Conservation (phyloP, 2,888 invertebrate species). For the Ischnus inquisitorius region DNA sequence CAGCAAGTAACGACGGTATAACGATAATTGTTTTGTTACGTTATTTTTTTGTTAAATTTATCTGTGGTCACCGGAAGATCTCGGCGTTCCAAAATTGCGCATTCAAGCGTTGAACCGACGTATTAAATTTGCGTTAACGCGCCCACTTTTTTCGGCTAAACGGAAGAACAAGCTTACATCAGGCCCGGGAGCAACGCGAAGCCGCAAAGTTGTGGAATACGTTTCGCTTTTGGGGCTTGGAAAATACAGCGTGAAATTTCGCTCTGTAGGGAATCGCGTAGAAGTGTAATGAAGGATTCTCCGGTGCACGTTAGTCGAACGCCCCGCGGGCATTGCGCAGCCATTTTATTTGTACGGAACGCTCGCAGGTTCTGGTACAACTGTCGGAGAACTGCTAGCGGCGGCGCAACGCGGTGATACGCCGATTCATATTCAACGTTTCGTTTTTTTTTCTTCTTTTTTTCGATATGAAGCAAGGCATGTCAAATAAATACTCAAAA, state of each 20-base stretch:
- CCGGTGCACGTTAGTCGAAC: constrained; percentile 21
- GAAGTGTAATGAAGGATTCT: constrained; percentile 24
- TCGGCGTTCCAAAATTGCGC: neutral
- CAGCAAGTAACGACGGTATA: neutral
- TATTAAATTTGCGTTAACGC: constrained; percentile 1
- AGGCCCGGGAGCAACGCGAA: neutral
- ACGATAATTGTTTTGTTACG: neutral
- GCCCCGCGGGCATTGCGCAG: neutral
- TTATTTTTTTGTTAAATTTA: neutral
- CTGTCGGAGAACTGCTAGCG: constrained; percentile 1
- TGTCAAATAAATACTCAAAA: constrained; percentile 24
- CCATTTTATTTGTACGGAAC: constrained; percentile 24
- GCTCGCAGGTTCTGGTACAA: constrained; percentile 6
- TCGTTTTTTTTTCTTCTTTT: neutral
- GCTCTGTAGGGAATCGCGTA: neutral
- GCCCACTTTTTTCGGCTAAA: neutral
- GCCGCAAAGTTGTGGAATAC: neutral
- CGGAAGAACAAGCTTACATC: neutral
- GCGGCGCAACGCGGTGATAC: neutral
- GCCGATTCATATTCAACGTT: neutral
- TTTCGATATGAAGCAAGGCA: constrained; percentile 1
- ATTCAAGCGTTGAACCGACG: neutral
- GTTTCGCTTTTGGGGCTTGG: neutral
- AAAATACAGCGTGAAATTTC: neutral
- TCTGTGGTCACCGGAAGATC: neutral